Conservation (phyloP, 2,797 vertebrate genomes). For the Sarcophilus harrisii region DNA sequence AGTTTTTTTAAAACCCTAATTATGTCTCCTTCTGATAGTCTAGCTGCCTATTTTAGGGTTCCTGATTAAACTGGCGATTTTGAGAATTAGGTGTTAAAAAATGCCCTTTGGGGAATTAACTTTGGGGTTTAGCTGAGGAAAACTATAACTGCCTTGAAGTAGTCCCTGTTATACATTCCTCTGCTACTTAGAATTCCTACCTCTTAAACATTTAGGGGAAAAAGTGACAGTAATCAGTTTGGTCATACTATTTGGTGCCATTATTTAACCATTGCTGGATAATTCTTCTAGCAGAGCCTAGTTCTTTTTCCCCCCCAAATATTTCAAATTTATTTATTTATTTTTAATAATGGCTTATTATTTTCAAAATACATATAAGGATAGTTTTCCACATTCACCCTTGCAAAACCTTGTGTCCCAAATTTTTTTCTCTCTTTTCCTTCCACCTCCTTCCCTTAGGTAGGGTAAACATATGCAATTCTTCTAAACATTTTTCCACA, state of each 20-base stretch:
- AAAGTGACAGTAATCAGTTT: slow-evolving; percentile 13
- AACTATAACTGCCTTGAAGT: neutral
- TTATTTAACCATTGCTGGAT: neutral
- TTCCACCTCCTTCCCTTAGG: no score
- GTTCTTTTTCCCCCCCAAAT: neutral
- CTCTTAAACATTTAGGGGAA: slow-evolving; percentile 32
- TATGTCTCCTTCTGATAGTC: neutral
- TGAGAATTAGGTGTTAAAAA: neutral
- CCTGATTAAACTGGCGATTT: neutral
- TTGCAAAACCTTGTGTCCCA: no score
- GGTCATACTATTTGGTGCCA: neutral
- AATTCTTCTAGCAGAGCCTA: neutral
- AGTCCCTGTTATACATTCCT: neutral
- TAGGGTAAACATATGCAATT: no score
- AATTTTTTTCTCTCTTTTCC: no score
- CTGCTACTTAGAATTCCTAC: slow-evolving; percentile 24
- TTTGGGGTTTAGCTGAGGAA: neutral
- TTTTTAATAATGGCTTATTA: no score
- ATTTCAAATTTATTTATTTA: no score
- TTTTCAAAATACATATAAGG: no score
- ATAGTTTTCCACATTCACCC: no score
- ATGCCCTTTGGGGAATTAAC: neutral
- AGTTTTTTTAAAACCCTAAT: neutral
- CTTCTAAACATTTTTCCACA: no score
- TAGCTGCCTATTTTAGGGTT: neutral